phyloP scores from a whole-genome alignment of 2,888 invertebrate genomes.

The Agrochola circellaris region DNA sequence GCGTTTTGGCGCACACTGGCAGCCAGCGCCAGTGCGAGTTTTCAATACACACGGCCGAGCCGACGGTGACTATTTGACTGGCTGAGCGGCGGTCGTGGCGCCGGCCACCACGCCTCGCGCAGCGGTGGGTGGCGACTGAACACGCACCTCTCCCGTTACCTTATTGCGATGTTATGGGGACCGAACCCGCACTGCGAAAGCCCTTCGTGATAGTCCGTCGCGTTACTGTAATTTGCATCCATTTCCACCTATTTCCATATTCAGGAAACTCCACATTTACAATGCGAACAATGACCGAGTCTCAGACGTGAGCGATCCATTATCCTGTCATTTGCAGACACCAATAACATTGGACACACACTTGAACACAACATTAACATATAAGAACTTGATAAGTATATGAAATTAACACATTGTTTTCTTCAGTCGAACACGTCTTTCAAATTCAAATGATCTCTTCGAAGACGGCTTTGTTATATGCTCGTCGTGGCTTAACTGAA shows the following conservation, averaged over 20 bases:
- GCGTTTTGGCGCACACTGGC: conserved; percentile 87
- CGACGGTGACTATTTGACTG: conserved; percentile 89
- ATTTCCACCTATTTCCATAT: conserved; percentile 67
- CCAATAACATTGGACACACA: conserved; percentile 51
- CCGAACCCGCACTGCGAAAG: conserved; percentile 86
- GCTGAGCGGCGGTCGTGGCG: conserved; percentile 78
- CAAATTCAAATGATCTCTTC: conserved; percentile 77
- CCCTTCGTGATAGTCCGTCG: conserved; percentile 75
- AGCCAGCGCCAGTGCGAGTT: conserved; percentile 82
- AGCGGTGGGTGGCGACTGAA: conserved; percentile 87
- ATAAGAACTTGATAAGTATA: conserved; percentile 61
- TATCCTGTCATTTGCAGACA: conserved; percentile 54
- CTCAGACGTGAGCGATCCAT: conserved; percentile 48
- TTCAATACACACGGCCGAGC: conserved; percentile 83
- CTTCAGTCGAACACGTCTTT: conserved; percentile 72
- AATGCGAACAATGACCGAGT: conserved; percentile 42
- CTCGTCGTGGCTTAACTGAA: conserved; percentile 83
- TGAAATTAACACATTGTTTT: conserved; percentile 76
- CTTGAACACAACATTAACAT: conserved; percentile 53
- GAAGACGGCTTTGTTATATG: conserved; percentile 80
- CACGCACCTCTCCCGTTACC: conserved; percentile 90
- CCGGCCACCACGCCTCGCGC: conserved; percentile 87
- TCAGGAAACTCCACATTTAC: conserved; percentile 60
- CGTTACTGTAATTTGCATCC: conserved; percentile 76
- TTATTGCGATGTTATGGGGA: conserved; percentile 88